Percentiles rank a stretch among this genome's conserved stretches.
phyloP scores from a whole-genome alignment of 53 echinoderm and acorn worm species.

The Holothuria leucospilota region DNA sequence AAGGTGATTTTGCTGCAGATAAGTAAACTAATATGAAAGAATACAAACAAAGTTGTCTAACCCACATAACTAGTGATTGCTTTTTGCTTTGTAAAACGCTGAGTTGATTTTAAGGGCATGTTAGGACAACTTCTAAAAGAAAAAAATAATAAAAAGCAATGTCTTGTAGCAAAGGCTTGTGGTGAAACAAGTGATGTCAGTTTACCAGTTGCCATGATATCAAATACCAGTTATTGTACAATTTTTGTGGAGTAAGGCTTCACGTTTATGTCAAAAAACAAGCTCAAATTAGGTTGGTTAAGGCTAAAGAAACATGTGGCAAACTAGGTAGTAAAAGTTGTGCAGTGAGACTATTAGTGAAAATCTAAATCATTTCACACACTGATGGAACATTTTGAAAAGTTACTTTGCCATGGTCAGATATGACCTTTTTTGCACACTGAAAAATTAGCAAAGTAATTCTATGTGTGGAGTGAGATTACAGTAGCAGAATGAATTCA shows the following conservation, averaged over 20 bases:
- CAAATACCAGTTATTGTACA: not conserved
- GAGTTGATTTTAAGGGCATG: not conserved
- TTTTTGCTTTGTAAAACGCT: conserved; percentile 5
- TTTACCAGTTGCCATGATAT: conserved; percentile 7
- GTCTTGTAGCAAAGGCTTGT: conserved; percentile 22
- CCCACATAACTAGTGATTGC: not conserved
- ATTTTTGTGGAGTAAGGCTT: not conserved
- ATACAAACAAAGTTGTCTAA: too few relatives aligned
- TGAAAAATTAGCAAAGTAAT: too few relatives aligned
- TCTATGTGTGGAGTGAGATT: too few relatives aligned
- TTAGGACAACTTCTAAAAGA: not conserved
- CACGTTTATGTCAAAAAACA: not conserved
- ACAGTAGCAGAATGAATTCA: too few relatives aligned
- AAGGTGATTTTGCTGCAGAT: not conserved
- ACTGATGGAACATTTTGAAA: not conserved
- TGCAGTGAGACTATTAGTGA: conserved; percentile 2
- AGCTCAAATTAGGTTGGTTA: not conserved
- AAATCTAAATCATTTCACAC: not conserved
- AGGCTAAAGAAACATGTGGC: not conserved
- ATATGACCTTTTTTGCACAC: too few relatives aligned
- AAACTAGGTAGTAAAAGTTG: conserved; percentile 30
- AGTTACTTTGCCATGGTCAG: too few relatives aligned
- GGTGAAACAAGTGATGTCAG: conserved; percentile 16
- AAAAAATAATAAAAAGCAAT: not conserved
- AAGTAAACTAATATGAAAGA: too few relatives aligned